Evolutionary conservation across 2,797 vertebrate species (phyloP).

Genomic region (Sternotherus odoratus): DNA sequence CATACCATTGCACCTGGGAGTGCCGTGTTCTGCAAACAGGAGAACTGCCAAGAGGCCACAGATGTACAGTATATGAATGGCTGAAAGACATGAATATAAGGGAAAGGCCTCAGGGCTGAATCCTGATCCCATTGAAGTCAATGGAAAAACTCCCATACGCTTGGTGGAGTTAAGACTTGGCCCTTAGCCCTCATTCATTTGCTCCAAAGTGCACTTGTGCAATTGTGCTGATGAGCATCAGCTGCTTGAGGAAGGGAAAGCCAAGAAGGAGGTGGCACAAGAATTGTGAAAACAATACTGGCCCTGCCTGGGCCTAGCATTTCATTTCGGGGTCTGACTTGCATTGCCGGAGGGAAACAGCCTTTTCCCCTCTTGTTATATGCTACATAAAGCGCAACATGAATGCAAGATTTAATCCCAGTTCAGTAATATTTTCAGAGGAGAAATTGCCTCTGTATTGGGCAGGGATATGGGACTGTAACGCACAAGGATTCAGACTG

Average conservation of each 20-base stretch:
- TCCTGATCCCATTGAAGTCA: conserved; percentile 33
- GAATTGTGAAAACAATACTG: not conserved
- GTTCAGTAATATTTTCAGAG: not conserved
- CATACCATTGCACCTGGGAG: conserved; percentile 7
- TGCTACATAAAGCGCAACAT: conserved; percentile 49
- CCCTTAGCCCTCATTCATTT: conserved; percentile 53
- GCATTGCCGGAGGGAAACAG: conserved; percentile 30
- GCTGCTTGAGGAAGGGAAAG: conserved; percentile 57
- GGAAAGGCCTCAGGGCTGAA: conserved; percentile 62
- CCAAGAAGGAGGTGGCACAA: not conserved
- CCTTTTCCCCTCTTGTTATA: conserved; percentile 34
- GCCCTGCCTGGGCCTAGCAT: not conserved
- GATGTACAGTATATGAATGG: conserved; percentile 43
- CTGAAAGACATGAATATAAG: conserved; percentile 29
- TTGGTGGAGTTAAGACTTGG: not conserved
- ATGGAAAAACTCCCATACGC: conserved; percentile 34
- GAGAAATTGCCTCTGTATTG: conserved; percentile 2
- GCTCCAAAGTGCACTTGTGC: conserved; percentile 34
- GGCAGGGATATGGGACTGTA: not conserved
- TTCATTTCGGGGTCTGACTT: not conserved
- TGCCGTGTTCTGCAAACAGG: not conserved
- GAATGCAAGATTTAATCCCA: not conserved
- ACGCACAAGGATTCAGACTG: rapidly evolving
- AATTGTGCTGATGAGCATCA: conserved; percentile 51
- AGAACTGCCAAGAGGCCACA: conserved; percentile 27